These are phyloP conservation scores for Hydrozoanthus gracilis DNA, from an alignment of 92 coral and sea anemone genomes.

Conservation along the genomic window DNA sequence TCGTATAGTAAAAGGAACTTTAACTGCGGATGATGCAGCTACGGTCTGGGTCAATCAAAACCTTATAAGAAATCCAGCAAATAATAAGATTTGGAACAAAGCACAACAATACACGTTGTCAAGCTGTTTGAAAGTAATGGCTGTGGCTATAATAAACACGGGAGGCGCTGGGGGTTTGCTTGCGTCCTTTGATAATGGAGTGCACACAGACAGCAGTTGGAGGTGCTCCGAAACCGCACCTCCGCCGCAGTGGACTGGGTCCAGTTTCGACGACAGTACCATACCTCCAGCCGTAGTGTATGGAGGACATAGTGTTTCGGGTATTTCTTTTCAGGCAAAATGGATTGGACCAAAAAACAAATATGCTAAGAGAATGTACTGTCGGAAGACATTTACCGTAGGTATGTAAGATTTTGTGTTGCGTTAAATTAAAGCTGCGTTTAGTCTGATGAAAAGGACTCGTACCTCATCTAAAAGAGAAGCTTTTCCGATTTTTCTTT, in stretches of 20 bases:
- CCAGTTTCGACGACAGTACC: conserved; percentile 6
- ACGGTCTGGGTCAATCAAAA: conserved; percentile 9
- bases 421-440: no score
- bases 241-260: conserved; percentile 5
- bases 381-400: conserved; percentile 9
- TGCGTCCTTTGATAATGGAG: conserved; percentile 29
- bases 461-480: neutral
- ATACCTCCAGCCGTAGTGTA: conserved; percentile 19
- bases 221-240: conserved; percentile 25
- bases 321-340: neutral
- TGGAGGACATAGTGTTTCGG: neutral
- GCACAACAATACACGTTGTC: conserved; percentile 23
- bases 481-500: no score
- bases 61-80: neutral
- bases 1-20: neutral
- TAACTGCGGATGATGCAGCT: conserved; percentile 29
- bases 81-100: conserved; percentile 16
- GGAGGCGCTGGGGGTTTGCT: conserved; percentile 19
- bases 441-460: neutral
- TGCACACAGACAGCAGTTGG: conserved; percentile 22
- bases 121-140: conserved; percentile 10
- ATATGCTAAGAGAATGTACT: conserved; percentile 1
- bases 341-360: conserved; percentile 38
- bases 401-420: neutral
- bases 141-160: conserved; percentile 20